Evolutionary conservation across 2,797 vertebrate species (phyloP).

Genomic region (Garrulus glandarius): DNA sequence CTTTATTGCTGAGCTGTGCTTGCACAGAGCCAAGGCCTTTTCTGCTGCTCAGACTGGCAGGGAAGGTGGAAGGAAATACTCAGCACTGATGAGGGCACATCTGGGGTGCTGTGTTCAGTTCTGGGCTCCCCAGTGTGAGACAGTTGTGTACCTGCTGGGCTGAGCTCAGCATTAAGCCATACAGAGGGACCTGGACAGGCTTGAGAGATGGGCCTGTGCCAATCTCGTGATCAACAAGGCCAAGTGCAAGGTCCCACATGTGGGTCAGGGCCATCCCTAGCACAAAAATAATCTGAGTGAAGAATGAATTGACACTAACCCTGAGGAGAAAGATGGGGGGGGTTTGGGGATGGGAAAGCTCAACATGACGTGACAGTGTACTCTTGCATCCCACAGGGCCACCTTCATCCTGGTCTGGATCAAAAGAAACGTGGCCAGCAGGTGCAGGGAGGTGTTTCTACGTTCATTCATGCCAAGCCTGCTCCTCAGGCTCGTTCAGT

Average conservation of each 20-base stretch:
- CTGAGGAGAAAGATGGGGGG: neutral
- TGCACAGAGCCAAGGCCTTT: neutral
- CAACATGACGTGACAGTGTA: neutral
- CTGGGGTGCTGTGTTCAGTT: neutral
- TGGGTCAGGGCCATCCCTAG: neutral
- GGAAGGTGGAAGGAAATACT: neutral
- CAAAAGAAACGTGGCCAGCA: neutral
- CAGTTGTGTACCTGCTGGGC: neutral
- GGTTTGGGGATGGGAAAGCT: neutral
- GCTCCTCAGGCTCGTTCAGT: neutral
- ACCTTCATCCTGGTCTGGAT: neutral
- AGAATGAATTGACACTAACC: no score
- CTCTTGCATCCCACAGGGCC: neutral
- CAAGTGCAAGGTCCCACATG: neutral
- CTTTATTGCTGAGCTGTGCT: neutral
- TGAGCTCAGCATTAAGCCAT: neutral
- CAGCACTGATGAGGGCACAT: neutral
- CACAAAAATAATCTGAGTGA: neutral
- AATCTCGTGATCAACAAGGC: neutral
- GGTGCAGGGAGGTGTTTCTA: neutral
- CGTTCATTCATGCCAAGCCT: neutral
- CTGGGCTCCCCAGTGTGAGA: neutral
- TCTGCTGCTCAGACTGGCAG: neutral
- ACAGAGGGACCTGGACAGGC: neutral
- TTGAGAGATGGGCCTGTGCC: neutral